phyloP scores from a whole-genome alignment of 2,797 vertebrate genomes.

The Anas bernieri region DNA sequence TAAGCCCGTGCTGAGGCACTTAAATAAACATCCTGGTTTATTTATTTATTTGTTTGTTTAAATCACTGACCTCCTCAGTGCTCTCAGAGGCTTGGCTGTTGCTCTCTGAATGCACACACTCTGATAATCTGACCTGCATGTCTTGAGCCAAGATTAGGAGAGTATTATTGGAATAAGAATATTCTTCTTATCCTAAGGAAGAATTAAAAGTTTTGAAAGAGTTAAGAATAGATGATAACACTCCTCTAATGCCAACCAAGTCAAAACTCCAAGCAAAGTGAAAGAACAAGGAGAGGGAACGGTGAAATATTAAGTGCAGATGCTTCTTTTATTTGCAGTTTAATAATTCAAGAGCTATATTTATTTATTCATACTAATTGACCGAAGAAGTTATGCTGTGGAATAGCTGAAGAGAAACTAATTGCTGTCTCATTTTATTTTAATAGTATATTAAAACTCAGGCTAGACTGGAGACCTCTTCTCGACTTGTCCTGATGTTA shows the following conservation, averaged over 20 bases:
- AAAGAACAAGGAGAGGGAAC: slow-evolving; percentile 50
- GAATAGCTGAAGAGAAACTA: slow-evolving; percentile 76
- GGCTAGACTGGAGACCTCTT: slow-evolving; percentile 63
- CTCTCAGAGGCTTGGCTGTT: background rate
- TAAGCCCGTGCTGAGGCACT: background rate
- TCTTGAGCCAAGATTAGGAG: background rate
- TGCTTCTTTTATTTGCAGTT: slow-evolving; percentile 68
- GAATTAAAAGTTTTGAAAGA: slow-evolving; percentile 34
- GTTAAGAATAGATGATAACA: slow-evolving; percentile 20
- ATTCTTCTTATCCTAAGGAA: background rate
- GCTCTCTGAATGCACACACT: background rate
- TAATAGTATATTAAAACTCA: slow-evolving; percentile 62
- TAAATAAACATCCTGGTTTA: background rate
- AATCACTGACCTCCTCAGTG: background rate
- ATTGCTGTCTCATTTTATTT: slow-evolving; percentile 76
- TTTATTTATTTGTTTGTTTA: slow-evolving; percentile 8
- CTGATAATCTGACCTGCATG: background rate
- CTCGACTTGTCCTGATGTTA: slow-evolving; percentile 60
- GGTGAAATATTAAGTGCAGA: slow-evolving; percentile 64
- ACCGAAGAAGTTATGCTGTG: slow-evolving; percentile 66
- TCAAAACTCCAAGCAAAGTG: slow-evolving; percentile 49
- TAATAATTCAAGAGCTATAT: slow-evolving; percentile 73
- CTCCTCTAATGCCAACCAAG: background rate
- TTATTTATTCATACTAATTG: slow-evolving; percentile 79
- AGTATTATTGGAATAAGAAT: slow-evolving; percentile 22